Conservation (phyloP, 1,140 invertebrate species). For the Epicauta chinensis region DNA sequence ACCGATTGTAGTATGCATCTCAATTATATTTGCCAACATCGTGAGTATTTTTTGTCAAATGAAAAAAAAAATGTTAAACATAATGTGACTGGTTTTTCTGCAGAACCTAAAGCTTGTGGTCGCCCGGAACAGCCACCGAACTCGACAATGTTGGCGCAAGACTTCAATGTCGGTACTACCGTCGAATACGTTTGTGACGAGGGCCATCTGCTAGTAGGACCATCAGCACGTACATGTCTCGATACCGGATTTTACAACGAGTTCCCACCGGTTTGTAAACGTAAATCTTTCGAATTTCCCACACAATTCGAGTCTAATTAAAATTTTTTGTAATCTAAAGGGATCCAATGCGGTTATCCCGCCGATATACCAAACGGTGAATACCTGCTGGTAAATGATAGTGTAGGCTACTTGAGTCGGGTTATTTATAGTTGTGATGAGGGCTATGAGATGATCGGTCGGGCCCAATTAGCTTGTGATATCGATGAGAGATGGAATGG, state of each 20-base stretch:
- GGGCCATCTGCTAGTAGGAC: conserved; percentile 81
- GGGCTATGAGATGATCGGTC: conserved; percentile 76
- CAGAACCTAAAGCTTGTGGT: conserved; percentile 84
- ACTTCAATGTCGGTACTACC: conserved; percentile 77
- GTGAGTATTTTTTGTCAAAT: conserved; percentile 55
- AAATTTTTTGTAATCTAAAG: conserved; percentile 44
- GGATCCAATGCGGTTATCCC: conserved; percentile 83
- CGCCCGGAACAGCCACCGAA: conserved; percentile 88
- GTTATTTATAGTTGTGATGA: conserved; percentile 79
- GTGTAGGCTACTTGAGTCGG: conserved; percentile 75
- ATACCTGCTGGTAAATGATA: conserved; percentile 76
- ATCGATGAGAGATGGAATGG: conserved; percentile 92
- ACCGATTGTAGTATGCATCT: conserved; percentile 79
- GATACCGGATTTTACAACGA: conserved; percentile 91
- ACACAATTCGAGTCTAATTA: conserved; percentile 1
- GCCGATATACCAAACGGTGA: conserved; percentile 77
- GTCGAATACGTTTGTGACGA: conserved; percentile 83
- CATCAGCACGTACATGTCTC: conserved; percentile 73
- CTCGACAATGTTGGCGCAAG: conserved; percentile 71
- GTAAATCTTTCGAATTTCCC: conserved; percentile 51
- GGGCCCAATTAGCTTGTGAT: conserved; percentile 79
- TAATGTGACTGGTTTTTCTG: too few relatives aligned
- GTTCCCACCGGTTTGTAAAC: conserved; percentile 88
- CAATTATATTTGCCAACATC: conserved; percentile 92
- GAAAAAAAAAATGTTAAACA: conserved; percentile 1